phyloP scores from a whole-genome alignment of 2,888 invertebrate genomes.

The Cotesia congregata region DNA sequence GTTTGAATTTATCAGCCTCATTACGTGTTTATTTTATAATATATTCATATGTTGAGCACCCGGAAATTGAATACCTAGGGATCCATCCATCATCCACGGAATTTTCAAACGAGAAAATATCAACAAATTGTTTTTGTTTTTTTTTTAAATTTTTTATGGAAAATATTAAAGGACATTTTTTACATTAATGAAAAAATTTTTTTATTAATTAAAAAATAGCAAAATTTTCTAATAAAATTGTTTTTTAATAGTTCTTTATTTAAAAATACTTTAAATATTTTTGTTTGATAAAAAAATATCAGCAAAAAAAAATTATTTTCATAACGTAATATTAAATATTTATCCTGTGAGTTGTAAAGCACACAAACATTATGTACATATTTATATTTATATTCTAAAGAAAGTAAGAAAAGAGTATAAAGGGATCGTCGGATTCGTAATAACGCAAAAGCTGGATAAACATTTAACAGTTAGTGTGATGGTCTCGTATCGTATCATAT shows the following conservation, averaged over 20 bases:
- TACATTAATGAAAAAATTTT: too few species aligned
- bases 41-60: neutral
- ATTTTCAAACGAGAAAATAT: neutral
- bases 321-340: slow-evolving; percentile 1
- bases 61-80: neutral
- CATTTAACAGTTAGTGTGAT: slow-evolving; percentile 8
- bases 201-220: too few species aligned
- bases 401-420: neutral
- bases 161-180: too few species aligned
- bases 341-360: neutral
- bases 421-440: slow-evolving; percentile 35
- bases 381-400: slow-evolving; percentile 3
- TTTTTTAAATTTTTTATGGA: slow-evolving; percentile 12
- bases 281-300: neutral
- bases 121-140: neutral
- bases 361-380: slow-evolving; percentile 5
- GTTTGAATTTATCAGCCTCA: slow-evolving; percentile 14
- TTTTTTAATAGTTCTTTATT: too few species aligned
- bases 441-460: slow-evolving; percentile 46
- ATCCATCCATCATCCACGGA: neutral
- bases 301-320: neutral
- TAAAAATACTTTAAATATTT: neutral
- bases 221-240: too few species aligned
- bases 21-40: neutral
- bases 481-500: neutral